Evolutionary conservation across 1,140 invertebrate genomes (phyloP).

Genomic region (Plodia interpunctella): DNA sequence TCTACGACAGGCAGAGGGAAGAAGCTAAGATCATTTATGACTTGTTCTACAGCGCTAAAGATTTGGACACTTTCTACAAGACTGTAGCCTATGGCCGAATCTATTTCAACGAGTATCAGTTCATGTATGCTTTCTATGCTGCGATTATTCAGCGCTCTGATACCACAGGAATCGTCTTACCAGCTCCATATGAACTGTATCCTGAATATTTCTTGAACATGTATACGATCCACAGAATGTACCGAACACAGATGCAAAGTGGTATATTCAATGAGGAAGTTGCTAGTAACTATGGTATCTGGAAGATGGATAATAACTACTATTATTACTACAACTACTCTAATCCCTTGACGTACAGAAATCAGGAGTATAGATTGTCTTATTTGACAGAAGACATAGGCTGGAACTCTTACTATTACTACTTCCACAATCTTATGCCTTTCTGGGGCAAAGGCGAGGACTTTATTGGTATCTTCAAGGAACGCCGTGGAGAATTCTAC

Average conservation of each 20-base stretch:
- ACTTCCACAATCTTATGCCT: conserved; percentile 81
- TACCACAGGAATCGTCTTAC: conserved; percentile 78
- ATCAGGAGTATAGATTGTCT: conserved; percentile 79
- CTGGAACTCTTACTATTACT: conserved; percentile 84
- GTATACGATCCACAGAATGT: conserved; percentile 77
- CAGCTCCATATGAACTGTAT: conserved; percentile 80
- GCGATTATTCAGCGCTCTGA: conserved; percentile 79
- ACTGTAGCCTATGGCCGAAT: conserved; percentile 79
- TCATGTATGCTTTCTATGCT: conserved; percentile 78
- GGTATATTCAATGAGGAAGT: conserved; percentile 34
- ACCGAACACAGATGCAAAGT: conserved; percentile 78
- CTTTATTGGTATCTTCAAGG: conserved; percentile 53
- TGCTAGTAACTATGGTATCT: conserved; percentile 69
- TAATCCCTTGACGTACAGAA: conserved; percentile 66
- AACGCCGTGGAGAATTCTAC: conserved; percentile 80
- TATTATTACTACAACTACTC: conserved; percentile 75
- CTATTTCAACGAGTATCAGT: conserved; percentile 80
- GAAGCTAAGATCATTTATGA: conserved; percentile 77
- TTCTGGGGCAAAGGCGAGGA: conserved; percentile 79
- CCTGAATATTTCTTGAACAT: conserved; percentile 80
- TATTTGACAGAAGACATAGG: conserved; percentile 86
- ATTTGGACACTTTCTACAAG: conserved; percentile 80
- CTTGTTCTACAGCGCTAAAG: conserved; percentile 78
- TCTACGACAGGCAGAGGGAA: conserved; percentile 74
- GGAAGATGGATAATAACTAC: conserved; percentile 59